Evolutionary conservation across 2,113 vertebrate genomes (phyloP).

Genomic region (Apodemus speciosus): DNA sequence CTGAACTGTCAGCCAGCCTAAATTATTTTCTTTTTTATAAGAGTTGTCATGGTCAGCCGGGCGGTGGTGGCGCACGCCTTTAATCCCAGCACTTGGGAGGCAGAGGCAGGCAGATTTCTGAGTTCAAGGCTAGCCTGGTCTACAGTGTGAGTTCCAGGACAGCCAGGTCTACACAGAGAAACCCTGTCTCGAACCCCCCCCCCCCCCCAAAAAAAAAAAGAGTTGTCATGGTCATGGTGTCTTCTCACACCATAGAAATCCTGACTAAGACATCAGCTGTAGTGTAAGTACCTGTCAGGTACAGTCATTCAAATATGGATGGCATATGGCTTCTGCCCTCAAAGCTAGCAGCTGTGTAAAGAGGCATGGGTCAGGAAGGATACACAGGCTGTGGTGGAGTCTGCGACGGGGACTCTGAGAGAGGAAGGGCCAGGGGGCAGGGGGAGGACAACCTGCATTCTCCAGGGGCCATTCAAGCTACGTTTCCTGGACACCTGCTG

Average conservation of each 20-base stretch:
- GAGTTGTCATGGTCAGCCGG: not conserved
- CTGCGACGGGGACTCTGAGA: not conserved
- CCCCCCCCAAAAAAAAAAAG: not conserved
- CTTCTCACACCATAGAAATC: not conserved
- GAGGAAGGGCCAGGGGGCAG: not conserved
- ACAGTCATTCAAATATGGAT: fast-evolving
- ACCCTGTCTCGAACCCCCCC: no score
- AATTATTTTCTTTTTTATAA: not conserved
- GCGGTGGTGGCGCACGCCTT: no score
- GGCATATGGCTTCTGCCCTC: not conserved
- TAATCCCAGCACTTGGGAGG: no score
- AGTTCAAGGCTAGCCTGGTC: no score
- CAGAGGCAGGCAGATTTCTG: no score
- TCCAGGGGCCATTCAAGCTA: not conserved
- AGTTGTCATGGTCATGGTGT: not conserved
- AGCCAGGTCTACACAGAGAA: no score
- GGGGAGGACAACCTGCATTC: not conserved
- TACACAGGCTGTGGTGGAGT: fast-evolving
- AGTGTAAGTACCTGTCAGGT: not conserved
- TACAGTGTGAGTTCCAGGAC: no score
- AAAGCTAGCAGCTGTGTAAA: not conserved
- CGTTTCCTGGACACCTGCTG: not conserved
- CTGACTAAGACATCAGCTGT: not conserved
- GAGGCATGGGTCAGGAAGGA: not conserved
- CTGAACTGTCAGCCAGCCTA: not conserved